phyloP scores from a whole-genome alignment of 2,797 vertebrate genomes.

The Siniperca scherzeri region DNA sequence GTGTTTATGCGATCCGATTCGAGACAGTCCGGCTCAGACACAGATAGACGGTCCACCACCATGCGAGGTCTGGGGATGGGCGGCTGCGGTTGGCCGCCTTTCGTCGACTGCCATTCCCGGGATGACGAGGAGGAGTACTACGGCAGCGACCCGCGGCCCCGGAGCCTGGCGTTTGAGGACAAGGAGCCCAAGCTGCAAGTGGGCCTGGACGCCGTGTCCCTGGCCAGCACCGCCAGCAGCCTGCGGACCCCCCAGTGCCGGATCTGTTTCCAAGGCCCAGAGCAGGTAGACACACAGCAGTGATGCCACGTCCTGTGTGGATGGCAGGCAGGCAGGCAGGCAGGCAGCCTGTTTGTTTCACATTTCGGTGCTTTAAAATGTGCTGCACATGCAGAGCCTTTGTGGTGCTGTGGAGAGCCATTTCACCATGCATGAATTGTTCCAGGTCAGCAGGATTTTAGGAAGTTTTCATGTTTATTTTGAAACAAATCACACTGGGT shows the following conservation, averaged over 20 bases:
- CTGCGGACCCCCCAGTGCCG: constrained; percentile 93
- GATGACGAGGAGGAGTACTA: constrained; percentile 95
- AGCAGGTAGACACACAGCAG: constrained; percentile 87
- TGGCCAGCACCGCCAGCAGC: constrained; percentile 92
- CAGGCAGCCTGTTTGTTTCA: constrained; percentile 28
- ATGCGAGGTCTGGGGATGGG: constrained; percentile 88
- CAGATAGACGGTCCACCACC: constrained; percentile 83
- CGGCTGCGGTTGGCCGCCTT: constrained; percentile 95
- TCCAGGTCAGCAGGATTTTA: constrained; percentile 12
- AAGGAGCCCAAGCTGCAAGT: constrained; percentile 88
- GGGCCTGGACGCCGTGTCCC: constrained; percentile 91
- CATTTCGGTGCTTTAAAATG: constrained; percentile 8
- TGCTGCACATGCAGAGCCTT: constrained; percentile 22
- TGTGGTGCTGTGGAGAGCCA: constrained; percentile 19
- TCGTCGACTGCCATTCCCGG: constrained; percentile 91
- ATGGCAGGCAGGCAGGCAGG: not conserved
- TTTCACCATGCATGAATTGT: constrained; percentile 19
- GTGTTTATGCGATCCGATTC: constrained; percentile 94
- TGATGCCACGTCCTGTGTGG: constrained; percentile 33
- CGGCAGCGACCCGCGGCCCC: constrained; percentile 89
- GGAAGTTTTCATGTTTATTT: not conserved
- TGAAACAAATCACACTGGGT: not conserved
- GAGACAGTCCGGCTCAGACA: constrained; percentile 90
- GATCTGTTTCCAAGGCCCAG: constrained; percentile 95
- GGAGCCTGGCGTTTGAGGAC: constrained; percentile 90